Percentiles rank a stretch among this genome's conserved stretches.
Conservation (phyloP, 1,140 invertebrate genomes). For the Drosophila cardini region DNA sequence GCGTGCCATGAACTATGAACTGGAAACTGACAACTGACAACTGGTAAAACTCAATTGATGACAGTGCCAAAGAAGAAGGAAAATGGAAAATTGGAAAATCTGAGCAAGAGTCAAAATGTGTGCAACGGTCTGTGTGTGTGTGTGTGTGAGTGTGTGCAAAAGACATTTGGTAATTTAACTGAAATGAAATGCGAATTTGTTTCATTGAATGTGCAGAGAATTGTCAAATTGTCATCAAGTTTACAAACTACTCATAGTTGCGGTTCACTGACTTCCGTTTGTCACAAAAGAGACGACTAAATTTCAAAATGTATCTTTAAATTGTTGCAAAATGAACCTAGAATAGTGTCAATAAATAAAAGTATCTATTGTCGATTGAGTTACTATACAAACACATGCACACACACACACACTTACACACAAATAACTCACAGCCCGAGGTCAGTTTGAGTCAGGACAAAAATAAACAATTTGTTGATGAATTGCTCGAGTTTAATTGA, state of each 20-base stretch:
- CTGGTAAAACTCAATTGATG: conserved; percentile 8
- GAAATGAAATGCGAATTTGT: conserved; percentile 26
- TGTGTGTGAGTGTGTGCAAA: not conserved
- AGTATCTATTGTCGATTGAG: conserved; percentile 16
- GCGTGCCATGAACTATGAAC: conserved; percentile 3
- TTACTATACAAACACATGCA: not conserved
- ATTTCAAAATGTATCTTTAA: conserved; percentile 25
- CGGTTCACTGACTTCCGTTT: conserved; percentile 8
- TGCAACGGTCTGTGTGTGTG: no score
- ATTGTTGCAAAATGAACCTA: conserved; percentile 22
- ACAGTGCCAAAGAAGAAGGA: not conserved
- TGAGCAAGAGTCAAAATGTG: conserved; percentile 3
- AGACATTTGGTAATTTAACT: conserved; percentile 13
- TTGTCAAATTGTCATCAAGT: conserved; percentile 10
- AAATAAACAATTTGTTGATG: conserved; percentile 50
- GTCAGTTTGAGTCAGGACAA: conserved; percentile 44
- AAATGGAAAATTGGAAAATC: conserved; percentile 3
- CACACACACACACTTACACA: not conserved
- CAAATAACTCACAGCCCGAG: conserved; percentile 44
- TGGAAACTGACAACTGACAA: conserved; percentile 8
- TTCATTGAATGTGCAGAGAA: conserved; percentile 20
- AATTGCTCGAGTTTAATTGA: conserved; percentile 23
- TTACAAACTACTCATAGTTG: not conserved
- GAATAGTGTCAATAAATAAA: conserved; percentile 32
- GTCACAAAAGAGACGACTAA: not conserved